These are phyloP conservation scores for Drepana falcataria DNA, from an alignment of 2,888 invertebrate species.

Conservation along the genomic window DNA sequence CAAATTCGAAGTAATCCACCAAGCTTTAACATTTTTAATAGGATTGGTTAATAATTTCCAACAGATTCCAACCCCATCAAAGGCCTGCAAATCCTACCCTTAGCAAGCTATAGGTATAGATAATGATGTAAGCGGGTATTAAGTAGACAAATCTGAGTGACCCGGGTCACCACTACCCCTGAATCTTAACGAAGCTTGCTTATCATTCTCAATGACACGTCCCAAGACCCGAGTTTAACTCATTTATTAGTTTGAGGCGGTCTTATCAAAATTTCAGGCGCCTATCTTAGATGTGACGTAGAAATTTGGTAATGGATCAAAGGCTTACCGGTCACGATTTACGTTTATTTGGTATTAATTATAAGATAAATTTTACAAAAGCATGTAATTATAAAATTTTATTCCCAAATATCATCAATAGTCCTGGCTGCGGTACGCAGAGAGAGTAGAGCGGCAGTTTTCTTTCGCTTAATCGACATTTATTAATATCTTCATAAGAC, in stretches of 20 bases:
- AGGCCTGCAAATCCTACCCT: neutral
- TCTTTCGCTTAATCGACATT: no score
- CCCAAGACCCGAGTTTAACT: slow-evolving; percentile 58
- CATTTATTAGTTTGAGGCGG: slow-evolving; percentile 68
- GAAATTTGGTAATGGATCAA: neutral
- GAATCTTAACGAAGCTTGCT: slow-evolving; percentile 62
- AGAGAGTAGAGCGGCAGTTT: no score
- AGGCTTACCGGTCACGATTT: neutral
- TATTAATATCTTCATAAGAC: no score
- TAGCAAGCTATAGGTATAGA: slow-evolving; percentile 5
- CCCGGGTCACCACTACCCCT: slow-evolving; percentile 38
- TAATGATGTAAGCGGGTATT: slow-evolving; percentile 37
- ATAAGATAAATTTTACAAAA: no score
- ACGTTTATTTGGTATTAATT: no score
- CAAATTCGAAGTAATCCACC: no score
- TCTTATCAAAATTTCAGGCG: slow-evolving; percentile 33
- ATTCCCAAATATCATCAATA: no score
- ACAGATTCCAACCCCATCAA: neutral
- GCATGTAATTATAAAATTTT: no score
- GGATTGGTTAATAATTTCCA: no score
- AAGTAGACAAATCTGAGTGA: slow-evolving; percentile 58
- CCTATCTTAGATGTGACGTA: neutral
- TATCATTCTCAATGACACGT: slow-evolving; percentile 65
- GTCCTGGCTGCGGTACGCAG: no score
- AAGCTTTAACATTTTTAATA: no score